Base-by-base conservation (phyloP, 2,888 invertebrate genomes). In the Megamerina dolium region DNA sequence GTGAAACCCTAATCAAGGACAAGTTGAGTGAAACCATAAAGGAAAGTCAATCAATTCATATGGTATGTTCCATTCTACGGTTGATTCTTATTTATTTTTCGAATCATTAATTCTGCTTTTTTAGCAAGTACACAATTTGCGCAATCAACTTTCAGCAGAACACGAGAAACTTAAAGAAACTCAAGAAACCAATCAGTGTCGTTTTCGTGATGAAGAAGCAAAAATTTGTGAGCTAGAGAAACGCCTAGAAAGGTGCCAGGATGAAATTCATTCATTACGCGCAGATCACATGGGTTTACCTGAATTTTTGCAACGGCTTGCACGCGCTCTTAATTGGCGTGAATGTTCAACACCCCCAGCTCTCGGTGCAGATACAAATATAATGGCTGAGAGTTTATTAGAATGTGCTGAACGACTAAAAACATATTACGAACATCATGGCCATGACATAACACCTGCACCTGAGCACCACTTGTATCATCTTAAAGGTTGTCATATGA, bases 251-350 rank as follows among this genome's bases (percentile, higher is more conserved):
- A 87, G 87, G 60, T 74, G 83, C 13, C 89, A 91, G 58, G 77
- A 83, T 0, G 92, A 93, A 63, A 75, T 91, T 21, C 82, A 81
- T 44, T 76, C 84, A 1, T 47, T 73, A n/a, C 64, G 69, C n/a
- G 61, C 62, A 14, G 73, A 73, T 42, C 72, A 72, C 49, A 47
- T 67, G 48, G 62, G 64, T 0, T 49, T 88, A 59, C 79, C 85
- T 65, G 82, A 84, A 58, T 90, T 88, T 72, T 74, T 94, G 66
- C 89, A 91, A 63, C 80, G 87, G 43, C 73, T 94, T 49, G 85
- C 87, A 51, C 78, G 85, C 59, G 84, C 86, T 29, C 77, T 94
- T 67, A 87, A 60, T 39, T 72, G 66, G 64, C 61, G 63, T 37
- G 72, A 71, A 40, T 72, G 71, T 41, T 58, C 66, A 2, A 57